Percentiles rank a stretch among this genome's conserved stretches.
phyloP scores from a whole-genome alignment of 2,113 vertebrate genomes.

The Dipodomys stephensi region DNA sequence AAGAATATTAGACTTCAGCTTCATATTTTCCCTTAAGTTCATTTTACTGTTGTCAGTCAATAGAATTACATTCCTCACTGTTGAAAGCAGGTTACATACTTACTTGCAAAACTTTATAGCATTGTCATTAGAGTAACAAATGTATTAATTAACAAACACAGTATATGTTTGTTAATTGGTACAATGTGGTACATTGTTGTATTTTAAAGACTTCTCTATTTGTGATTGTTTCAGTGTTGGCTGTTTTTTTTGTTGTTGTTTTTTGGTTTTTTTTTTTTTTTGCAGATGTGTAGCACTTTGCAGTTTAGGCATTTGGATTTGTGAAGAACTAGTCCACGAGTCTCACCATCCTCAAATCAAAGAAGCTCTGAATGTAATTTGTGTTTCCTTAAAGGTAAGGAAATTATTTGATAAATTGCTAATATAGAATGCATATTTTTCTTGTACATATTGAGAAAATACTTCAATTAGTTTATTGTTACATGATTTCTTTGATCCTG shows the following conservation, averaged over 20 bases:
- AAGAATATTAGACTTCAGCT: constrained; percentile 39
- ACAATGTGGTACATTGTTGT: constrained; percentile 3
- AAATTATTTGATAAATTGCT: constrained; percentile 29
- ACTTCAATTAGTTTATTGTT: constrained; percentile 52
- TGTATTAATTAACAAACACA: neutral
- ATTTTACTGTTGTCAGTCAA: constrained; percentile 30
- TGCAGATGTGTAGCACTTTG: constrained; percentile 97
- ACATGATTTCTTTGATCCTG: constrained; percentile 38
- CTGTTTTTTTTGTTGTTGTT: constrained; percentile 64
- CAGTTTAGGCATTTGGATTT: constrained; percentile 98
- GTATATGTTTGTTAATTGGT: constrained; percentile 25
- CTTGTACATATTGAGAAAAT: neutral
- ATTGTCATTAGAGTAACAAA: constrained; percentile 17
- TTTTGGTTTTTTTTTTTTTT: constrained; percentile 74
- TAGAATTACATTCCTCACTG: constrained; percentile 21
- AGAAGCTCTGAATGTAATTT: constrained; percentile 98
- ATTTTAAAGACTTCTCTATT: neutral
- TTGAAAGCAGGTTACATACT: constrained; percentile 52
- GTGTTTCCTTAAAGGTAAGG: constrained; percentile 97
- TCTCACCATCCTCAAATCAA: constrained; percentile 97
- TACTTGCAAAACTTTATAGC: neutral
- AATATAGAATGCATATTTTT: constrained; percentile 45
- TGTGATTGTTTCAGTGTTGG: constrained; percentile 52
- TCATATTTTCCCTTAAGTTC: constrained; percentile 36
- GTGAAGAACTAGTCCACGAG: constrained; percentile 95